Base-by-base conservation (phyloP, 2,113 vertebrate genomes). In the Lophius piscatorius region DNA sequence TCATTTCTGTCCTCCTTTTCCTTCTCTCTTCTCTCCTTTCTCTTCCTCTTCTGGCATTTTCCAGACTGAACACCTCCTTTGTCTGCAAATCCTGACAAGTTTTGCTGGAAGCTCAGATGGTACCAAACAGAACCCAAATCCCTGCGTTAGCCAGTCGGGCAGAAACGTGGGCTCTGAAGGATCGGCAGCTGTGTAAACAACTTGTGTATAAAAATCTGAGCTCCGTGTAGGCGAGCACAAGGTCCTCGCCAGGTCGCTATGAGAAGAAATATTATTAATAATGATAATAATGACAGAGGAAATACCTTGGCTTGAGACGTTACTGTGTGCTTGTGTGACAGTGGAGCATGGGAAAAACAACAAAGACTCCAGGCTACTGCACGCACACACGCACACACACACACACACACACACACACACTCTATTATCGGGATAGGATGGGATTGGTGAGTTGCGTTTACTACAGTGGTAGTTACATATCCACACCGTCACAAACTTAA, bases 101-200 rank as follows among this genome's bases (percentile, higher is more conserved):
- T 58, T 58, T 73, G 39, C 57, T 60, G 45, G 65, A 47, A 67
- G 59, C 63, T 76, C 87, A 88, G 75, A 87, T 87, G 86, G 76
- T 78, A 90, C 56, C 55, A 42, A 31, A 59, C 63, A 52, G 70
- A 74, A 81, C 82, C 69, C 64, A 55, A 67, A 85, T 62, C 87
- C 79, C 69, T 77, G 75, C 17, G 39, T 71, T 70, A 74, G 84
- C 75, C 70, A 59, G 54, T 46, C 80, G 44, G 38, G 60, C 54
- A 54, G 40, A 23, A 69, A 71, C 33, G 4, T 44, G 65, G 62
- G 60, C 76, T 63, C 78, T 11, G 40, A 78, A 64, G 69, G 60
- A 67, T 31, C 49, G 28, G 45, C 90, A 91, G 88, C 89, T 90
- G 89, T 80, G 58, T 82, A 89, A 90, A 90, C 87, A 88, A 61